Percentiles rank a stretch among this genome's conserved stretches.
Evolutionary conservation across 1,140 invertebrate genomes (phyloP).

Genomic region (Oedothorax gibbosus): DNA sequence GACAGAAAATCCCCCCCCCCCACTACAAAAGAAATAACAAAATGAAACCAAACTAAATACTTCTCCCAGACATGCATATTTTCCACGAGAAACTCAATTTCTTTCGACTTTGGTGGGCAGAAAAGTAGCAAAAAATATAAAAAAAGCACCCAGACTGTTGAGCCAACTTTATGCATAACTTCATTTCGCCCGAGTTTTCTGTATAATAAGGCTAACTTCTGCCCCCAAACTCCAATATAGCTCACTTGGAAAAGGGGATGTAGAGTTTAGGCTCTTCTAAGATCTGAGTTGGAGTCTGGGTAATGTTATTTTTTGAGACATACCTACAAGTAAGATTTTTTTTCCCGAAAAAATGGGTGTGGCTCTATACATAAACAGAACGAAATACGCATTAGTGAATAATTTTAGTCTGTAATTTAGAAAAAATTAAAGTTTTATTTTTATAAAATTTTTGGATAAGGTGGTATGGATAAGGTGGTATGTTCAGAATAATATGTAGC

Average conservation of each 20-base stretch:
- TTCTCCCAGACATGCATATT: slow-evolving; percentile 43
- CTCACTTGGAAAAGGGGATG: slow-evolving; percentile 27
- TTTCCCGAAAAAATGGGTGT: too few species aligned
- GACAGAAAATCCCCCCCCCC: too few species aligned
- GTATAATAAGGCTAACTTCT: slow-evolving; percentile 60
- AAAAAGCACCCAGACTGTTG: neutral
- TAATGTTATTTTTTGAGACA: too few species aligned
- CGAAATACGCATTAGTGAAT: too few species aligned
- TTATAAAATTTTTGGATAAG: too few species aligned
- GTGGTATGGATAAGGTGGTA: too few species aligned
- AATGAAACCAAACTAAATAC: slow-evolving; percentile 66
- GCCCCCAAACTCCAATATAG: slow-evolving; percentile 44
- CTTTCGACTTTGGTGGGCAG: slow-evolving; percentile 53
- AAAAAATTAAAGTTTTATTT: too few species aligned
- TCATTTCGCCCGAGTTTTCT: slow-evolving; percentile 57
- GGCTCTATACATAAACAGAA: too few species aligned
- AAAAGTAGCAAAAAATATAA: slow-evolving; percentile 68
- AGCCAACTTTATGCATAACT: slow-evolving; percentile 53
- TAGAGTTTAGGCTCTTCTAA: neutral
- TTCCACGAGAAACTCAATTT: slow-evolving; percentile 55
- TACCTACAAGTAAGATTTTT: too few species aligned
- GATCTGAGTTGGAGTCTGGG: too few species aligned
- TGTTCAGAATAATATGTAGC: too few species aligned
- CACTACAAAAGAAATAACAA: slow-evolving; percentile 4
- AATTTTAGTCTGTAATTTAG: too few species aligned